Conservation (phyloP, 2,113 vertebrate genomes). For the Sapajus apella region DNA sequence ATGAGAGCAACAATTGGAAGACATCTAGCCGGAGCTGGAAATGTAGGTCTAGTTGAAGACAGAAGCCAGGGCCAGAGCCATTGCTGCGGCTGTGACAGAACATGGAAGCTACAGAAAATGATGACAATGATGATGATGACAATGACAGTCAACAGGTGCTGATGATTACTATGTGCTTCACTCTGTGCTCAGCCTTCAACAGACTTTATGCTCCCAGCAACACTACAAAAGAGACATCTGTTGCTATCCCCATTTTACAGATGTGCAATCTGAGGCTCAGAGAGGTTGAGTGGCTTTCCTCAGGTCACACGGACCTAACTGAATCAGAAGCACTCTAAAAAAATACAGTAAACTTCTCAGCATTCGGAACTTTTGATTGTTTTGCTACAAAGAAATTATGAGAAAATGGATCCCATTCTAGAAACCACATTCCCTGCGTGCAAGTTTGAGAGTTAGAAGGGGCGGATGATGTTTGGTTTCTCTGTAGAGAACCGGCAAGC, state of each 20-base stretch:
- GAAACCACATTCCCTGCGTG: not conserved
- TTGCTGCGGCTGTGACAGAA: not conserved
- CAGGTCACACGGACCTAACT: not conserved
- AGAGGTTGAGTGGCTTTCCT: not conserved
- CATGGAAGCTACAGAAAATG: not conserved
- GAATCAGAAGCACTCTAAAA: not conserved
- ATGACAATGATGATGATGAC: rapidly evolving
- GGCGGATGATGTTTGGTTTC: not conserved
- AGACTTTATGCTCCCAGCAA: not conserved
- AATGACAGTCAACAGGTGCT: not conserved
- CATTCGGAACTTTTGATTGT: not conserved
- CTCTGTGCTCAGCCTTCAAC: not conserved
- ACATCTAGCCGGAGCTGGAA: not conserved
- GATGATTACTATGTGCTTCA: not conserved
- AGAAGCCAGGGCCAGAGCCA: not conserved
- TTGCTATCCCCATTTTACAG: not conserved
- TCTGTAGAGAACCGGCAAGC: not conserved
- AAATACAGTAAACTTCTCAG: not conserved
- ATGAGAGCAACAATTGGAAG: not conserved
- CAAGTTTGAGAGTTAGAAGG: not conserved
- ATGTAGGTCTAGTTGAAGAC: not conserved
- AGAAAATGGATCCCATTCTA: not conserved
- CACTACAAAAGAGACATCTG: not conserved
- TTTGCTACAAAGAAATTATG: not conserved
- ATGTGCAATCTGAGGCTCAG: not conserved